Conservation (phyloP, 1,140 invertebrate species). For the Hylaeus volcanicus region DNA sequence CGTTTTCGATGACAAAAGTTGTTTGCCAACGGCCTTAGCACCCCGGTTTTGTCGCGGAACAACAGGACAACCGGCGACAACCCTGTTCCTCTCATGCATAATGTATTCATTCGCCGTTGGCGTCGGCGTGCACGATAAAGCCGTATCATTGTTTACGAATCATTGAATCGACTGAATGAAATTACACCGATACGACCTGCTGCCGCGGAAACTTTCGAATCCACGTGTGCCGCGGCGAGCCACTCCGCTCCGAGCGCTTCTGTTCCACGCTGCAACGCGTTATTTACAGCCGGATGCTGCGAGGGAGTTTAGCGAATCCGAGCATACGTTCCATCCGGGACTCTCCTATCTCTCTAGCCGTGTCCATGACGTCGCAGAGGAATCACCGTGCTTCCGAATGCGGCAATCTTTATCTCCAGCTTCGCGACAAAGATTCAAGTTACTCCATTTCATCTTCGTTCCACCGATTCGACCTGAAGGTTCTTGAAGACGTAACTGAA, state of each 20-base stretch:
- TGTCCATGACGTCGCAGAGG: too few species aligned
- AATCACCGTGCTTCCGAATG: too few species aligned
- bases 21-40: constrained; percentile 25
- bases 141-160: constrained; percentile 76
- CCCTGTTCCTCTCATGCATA: constrained; percentile 67
- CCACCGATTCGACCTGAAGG: too few species aligned
- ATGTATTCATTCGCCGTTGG: constrained; percentile 59
- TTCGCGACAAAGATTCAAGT: too few species aligned
- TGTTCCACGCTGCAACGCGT: neutral
- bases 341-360: too few species aligned
- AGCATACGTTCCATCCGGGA: neutral
- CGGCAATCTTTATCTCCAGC: too few species aligned
- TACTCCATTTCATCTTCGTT: too few species aligned
- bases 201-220: constrained; percentile 47
- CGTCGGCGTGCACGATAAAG: constrained; percentile 59
- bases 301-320: neutral
- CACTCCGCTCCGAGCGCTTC: neutral
- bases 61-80: constrained; percentile 43
- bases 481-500: too few species aligned
- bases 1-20: constrained; percentile 49
- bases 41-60: constrained; percentile 30
- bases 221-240: neutral
- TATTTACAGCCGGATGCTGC: neutral
- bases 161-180: constrained; percentile 73
- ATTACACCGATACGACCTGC: constrained; percentile 49